Evolutionary conservation across 2,113 vertebrate genomes (phyloP), one percentile per base, ranked within the genome.

Genomic region (Aix galericulata): DNA sequence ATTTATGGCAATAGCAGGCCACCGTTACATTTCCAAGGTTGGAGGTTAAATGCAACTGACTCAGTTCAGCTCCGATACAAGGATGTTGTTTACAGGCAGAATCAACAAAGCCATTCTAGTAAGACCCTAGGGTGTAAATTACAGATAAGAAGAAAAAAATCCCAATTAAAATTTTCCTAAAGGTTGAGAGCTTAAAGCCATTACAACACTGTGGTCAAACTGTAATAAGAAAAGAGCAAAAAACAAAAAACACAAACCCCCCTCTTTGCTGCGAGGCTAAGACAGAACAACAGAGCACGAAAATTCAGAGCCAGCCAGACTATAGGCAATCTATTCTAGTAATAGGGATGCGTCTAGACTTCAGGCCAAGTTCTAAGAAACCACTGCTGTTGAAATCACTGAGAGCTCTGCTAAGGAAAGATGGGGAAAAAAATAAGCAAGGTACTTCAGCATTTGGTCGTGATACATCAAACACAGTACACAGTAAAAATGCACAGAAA

Each of bases 71-170:
- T 72, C 88, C 93, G 86, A 88, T 66, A 94, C 68, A 92, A 82
- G 52, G 44, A 91, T 40, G 50, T 86, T 91, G 83, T 96, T 97
- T 95, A 92, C 81, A 95, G 95, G 83, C 93, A 83, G 95, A 96
- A 97, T 87, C 93, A 97, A 69, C 71, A 95, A 94, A 94, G 86
- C 77, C 82, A 93, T 78, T 86, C 93, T 97, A 98, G 97, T 95
- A 97, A 96, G 92, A 88, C 89, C 94, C 96, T 75, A 69, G 97
- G 91, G 94, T 93, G 72, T 92, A 95, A 97, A 95, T 95, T 93
- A 96, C 58, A 79, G 87, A 77, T 82, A 93, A 96, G 93, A 96
- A 97, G 95, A 96, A 96, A 98, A 96, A 97, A 94, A 59, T 96
- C 94, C 88, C 90, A 97, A 96, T 97, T 98, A 97, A 97, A 97